Base-by-base conservation (phyloP, 2,797 vertebrate genomes). In the Rhadinocentrus ornatus region DNA sequence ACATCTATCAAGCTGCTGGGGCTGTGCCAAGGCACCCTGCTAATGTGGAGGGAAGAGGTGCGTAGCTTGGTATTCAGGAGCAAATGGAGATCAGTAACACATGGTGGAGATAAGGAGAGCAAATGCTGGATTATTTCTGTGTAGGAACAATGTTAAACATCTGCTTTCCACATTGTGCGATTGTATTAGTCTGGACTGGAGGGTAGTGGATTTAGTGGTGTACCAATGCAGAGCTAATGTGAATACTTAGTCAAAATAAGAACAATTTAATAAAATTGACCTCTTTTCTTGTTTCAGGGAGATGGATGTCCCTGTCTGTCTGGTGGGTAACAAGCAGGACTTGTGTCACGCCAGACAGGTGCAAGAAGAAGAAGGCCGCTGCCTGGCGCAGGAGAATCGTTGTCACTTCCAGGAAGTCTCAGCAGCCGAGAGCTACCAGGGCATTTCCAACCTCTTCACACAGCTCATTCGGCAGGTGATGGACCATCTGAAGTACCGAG, bases 301-400 rank as follows among this genome's bases (percentile, higher is more conserved):
- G 44, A 4, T 15, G 52, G 89, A 91, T 0, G 88, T 93, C 4
- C 91, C 94, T 0, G 90, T 94, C 56, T 94, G 91, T 44, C 92
- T 95, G 73, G 77, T 95, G 73, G 95, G 93, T 0, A 95, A 95
- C 89, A 95, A 95, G 78, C 93, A 92, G 90, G 94, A 95, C 84
- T 88, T 95, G 66, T 94, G 93, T 66, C 93, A 95, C 37, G 91
- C 75, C 70, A 86, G 93, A 39, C 93, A 95, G 88, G 94, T 95
- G 50, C 46, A 62, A 1, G 93, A 94, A 67, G 94, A 94, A 20
- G 93, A 95, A 53, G 94, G 84, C 24, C 90, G 86, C 39, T 55
- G 85, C 66, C 84, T 94, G 60, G 93, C 93, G 0, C 86, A 91
- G 75, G 93, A 94, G 82, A 85, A 87, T 88, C 90, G 73, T 79